Percentiles rank a stretch among this genome's conserved stretches.
Evolutionary conservation across 2,113 vertebrate genomes (phyloP).

Genomic region (Dasypus novemcinctus): DNA sequence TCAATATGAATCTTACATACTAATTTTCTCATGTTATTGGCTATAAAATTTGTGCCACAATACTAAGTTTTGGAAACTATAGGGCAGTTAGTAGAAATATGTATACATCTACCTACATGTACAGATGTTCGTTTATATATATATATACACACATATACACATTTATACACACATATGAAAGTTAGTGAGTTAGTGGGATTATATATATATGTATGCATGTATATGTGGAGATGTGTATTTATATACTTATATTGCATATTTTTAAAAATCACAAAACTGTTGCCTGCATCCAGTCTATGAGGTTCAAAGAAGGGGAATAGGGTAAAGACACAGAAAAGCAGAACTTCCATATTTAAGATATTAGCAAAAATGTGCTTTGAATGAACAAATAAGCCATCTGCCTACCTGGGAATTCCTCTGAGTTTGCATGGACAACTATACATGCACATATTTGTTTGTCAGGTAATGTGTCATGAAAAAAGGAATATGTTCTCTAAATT

Average conservation of each 20-base stretch:
- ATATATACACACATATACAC: background rate
- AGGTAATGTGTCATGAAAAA: background rate
- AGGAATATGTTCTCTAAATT: background rate
- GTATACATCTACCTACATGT: background rate
- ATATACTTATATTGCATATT: background rate
- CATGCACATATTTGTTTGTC: background rate
- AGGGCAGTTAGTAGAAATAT: background rate
- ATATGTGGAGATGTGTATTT: background rate
- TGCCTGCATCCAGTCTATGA: background rate
- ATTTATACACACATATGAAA: background rate
- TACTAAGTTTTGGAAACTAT: background rate
- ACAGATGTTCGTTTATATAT: background rate
- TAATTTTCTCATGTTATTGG: constrained; percentile 5
- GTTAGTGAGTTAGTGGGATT: background rate
- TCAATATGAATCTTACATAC: background rate
- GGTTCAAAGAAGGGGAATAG: background rate
- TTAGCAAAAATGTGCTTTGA: background rate
- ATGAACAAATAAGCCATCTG: background rate
- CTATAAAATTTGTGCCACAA: background rate
- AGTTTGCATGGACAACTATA: background rate
- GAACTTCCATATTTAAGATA: background rate
- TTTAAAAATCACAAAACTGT: background rate
- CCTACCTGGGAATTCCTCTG: background rate
- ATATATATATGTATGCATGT: background rate
- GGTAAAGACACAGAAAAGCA: background rate